Conservation (phyloP, 2,797 vertebrate genomes). For the Artibeus lituratus region DNA sequence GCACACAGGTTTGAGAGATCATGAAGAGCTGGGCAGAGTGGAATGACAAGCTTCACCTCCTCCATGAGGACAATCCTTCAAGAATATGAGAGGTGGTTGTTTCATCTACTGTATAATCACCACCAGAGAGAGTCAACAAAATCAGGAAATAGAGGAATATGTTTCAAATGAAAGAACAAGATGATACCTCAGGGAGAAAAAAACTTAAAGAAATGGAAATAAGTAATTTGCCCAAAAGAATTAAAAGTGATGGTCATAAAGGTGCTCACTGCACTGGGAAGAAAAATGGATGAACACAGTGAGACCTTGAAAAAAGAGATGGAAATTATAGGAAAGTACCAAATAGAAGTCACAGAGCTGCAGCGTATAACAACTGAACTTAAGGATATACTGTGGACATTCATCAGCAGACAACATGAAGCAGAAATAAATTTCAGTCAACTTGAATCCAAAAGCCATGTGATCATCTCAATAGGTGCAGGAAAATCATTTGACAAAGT, state of each 20-base stretch:
- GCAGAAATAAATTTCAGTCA: neutral
- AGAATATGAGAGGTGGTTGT: neutral
- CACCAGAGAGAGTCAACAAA: neutral
- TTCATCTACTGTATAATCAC: neutral
- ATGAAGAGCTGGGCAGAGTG: neutral
- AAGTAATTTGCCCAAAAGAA: neutral
- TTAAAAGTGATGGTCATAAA: neutral
- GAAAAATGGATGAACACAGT: neutral
- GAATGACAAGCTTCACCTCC: neutral
- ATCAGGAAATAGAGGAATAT: neutral
- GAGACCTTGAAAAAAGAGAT: neutral
- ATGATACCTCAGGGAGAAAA: neutral
- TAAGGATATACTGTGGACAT: neutral
- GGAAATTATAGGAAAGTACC: neutral
- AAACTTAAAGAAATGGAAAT: neutral
- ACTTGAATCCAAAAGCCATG: neutral
- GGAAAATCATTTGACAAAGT: neutral
- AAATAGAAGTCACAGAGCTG: neutral
- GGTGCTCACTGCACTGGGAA: neutral
- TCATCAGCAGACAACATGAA: neutral
- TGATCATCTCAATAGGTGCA: neutral
- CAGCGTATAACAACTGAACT: neutral
- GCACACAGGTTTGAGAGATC: neutral
- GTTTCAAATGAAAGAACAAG: neutral
- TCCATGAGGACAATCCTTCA: neutral